These are phyloP conservation scores for Calidris pugnax DNA, from an alignment of 2,113 vertebrate genomes.

Conservation along the genomic window DNA sequence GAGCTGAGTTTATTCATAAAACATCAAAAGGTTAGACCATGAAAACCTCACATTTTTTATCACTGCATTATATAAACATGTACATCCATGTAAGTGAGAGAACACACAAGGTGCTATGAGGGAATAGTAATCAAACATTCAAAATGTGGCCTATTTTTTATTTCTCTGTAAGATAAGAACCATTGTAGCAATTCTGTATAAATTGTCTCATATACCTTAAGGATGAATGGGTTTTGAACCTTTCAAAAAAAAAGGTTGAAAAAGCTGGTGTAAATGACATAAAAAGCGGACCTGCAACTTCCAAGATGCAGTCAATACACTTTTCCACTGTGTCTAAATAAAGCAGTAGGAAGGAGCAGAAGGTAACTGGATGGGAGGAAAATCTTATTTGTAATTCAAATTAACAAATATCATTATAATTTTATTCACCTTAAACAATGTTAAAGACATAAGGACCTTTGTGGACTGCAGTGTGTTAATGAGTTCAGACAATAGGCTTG, in stretches of 20 bases:
- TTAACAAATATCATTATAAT: not conserved
- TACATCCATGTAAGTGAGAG: not conserved
- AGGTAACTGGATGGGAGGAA: not conserved
- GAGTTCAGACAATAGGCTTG: not conserved
- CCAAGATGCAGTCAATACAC: not conserved
- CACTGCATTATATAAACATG: not conserved
- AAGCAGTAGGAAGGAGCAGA: not conserved
- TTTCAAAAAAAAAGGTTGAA: not conserved
- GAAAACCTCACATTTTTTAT: not conserved
- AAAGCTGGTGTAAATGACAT: not conserved
- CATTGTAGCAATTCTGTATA: not conserved
- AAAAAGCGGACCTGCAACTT: not conserved
- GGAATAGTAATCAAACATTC: not conserved
- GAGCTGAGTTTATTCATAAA: not conserved
- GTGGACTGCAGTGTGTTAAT: not conserved
- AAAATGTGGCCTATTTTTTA: not conserved
- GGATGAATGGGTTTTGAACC: not conserved
- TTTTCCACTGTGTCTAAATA: not conserved
- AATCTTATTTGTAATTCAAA: not conserved
- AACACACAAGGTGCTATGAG: not conserved
- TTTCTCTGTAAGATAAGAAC: not conserved
- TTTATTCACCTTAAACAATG: not conserved
- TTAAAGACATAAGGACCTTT: not conserved
- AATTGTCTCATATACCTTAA: fast-evolving
- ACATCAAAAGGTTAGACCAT: not conserved